Base-by-base conservation (phyloP, 2,113 vertebrate species). In the Sphyrna mokarran region DNA sequence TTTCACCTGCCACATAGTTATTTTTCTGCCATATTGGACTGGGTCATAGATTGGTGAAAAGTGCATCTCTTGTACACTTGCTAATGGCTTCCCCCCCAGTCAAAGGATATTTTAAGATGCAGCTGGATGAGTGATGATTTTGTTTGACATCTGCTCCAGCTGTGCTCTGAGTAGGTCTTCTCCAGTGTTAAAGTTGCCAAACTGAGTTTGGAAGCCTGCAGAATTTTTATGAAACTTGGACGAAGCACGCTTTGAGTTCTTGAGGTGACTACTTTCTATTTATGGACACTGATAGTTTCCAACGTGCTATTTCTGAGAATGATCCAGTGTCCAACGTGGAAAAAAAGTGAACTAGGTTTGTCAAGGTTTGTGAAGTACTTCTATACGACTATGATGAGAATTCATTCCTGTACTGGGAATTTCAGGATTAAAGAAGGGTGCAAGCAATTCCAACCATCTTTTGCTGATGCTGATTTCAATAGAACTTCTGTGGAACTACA, bases 141-240 rank as follows among this genome's bases (percentile, higher is more conserved):
- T 72, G 94, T 95, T 48, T 1, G 40, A 95, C 23, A 26, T 72
- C 26, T 95, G 26, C 94, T 95, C 22, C 94, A 95, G 94, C 68
- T 95, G 94, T 72, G 68, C 69, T 95, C 54, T 95, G 94, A 72
- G 26, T 95, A 16, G 43, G 69, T 43, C 94, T 95, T 95, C 80
- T 93, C 94, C 16, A 72, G 3, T 76, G 68, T 48, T 72, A 26
- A 72, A 72, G 69, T 72, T 70, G 40, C 68, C 63, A 72, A 63
- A 40, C 68, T 23, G 72, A 43, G 40, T 95, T 95, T 29, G 40
- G 23, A 95, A 72, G 66, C 40, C 68, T 22, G 23, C 68, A 10
- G 37, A 26, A 13, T 26, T 95, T 95, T 95, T 48, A 95, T 48
- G 66, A 54, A 72, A 72, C 94, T 95, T 95, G 69, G 69, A 95